Evolutionary conservation across 2,797 vertebrate genomes (phyloP).

Genomic region (Syncerus caffer): DNA sequence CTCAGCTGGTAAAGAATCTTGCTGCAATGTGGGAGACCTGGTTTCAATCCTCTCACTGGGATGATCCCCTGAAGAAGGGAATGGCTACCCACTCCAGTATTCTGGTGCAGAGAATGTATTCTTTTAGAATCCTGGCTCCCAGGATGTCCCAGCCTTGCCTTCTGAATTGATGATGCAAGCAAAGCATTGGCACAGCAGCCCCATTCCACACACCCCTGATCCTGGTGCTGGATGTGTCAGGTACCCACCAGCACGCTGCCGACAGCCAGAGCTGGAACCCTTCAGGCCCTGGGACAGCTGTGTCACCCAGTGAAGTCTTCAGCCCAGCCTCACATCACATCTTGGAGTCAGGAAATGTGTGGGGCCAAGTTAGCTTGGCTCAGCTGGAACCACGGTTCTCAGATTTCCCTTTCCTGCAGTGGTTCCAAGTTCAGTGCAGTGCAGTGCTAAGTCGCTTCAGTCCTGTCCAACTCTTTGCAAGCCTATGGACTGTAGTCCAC

Average conservation of each 20-base stretch:
- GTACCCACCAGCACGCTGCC: fast-evolving
- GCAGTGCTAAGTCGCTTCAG: neutral
- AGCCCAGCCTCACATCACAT: fast-evolving
- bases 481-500: neutral
- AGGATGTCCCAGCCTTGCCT: neutral
- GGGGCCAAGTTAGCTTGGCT: neutral
- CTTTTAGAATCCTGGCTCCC: constrained; percentile 53
- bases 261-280: neutral
- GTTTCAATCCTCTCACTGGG: neutral
- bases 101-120: neutral
- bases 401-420: neutral
- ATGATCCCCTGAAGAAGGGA: neutral
- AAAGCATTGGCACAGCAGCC: constrained; percentile 17
- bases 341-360: neutral
- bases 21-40: neutral
- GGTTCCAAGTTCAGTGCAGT: neutral
- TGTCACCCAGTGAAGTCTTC: neutral
- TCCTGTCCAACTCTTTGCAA: neutral
- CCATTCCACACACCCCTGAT: neutral
- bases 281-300: neutral
- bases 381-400: neutral
- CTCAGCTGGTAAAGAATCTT: neutral
- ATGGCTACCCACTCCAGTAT: neutral
- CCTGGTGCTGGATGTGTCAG: neutral
- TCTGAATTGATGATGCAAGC: constrained; percentile 62